phyloP scores from a whole-genome alignment of 1,140 invertebrate species.

The Plectrocnemia conspersa region DNA sequence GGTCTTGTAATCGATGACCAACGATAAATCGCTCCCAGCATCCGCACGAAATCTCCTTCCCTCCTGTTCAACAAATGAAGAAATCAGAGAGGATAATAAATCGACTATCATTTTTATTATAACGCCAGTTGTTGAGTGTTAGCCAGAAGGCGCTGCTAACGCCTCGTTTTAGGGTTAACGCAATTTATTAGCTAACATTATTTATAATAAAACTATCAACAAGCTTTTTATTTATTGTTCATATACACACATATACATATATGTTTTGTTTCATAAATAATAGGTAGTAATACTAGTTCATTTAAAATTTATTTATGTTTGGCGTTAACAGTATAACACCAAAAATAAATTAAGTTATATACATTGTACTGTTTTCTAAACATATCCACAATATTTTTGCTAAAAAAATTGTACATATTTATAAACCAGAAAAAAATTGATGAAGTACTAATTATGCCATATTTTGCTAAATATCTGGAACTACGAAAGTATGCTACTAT shows the following conservation, averaged over 20 bases:
- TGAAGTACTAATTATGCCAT: too few relatives aligned
- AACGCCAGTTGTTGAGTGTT: constrained; percentile 10
- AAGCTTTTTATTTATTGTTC: not conserved
- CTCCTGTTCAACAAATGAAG: constrained; percentile 15
- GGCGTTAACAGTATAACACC: too few relatives aligned
- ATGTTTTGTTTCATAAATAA: too few relatives aligned
- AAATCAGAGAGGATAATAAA: constrained; percentile 23
- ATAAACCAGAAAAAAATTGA: too few relatives aligned
- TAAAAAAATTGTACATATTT: too few relatives aligned
- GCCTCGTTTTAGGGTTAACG: constrained; percentile 6
- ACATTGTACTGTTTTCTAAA: too few relatives aligned
- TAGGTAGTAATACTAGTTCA: too few relatives aligned
- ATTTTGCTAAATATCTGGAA: too few relatives aligned
- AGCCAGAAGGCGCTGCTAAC: not conserved
- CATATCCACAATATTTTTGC: too few relatives aligned
- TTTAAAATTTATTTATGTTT: too few relatives aligned
- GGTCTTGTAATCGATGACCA: constrained; percentile 6
- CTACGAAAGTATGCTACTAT: too few relatives aligned
- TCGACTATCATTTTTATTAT: constrained; percentile 22
- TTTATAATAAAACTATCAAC: not conserved
- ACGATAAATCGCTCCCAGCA: constrained; percentile 12
- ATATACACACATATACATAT: constrained; percentile 1
- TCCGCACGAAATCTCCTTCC: not conserved
- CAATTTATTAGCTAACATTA: not conserved
- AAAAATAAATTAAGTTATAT: too few relatives aligned